Evolutionary conservation across 2,797 vertebrate species (phyloP).

Genomic region (Alexandromys oeconomus): DNA sequence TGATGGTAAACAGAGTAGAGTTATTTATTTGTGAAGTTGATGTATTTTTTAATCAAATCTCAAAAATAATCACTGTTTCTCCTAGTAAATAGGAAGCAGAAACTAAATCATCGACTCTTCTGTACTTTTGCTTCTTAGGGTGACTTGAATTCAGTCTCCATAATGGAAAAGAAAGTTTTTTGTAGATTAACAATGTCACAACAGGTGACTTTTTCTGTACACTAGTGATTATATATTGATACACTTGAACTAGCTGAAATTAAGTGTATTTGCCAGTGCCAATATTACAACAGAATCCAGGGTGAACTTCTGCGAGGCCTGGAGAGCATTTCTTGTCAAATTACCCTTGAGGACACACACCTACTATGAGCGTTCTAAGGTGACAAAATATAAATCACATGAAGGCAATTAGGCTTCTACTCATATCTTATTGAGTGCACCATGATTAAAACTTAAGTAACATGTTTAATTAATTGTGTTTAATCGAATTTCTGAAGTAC

Average conservation of each 20-base stretch:
- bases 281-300: background rate
- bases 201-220: background rate
- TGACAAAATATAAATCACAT: conserved; percentile 35
- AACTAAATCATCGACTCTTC: background rate
- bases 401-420: conserved; percentile 14
- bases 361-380: background rate
- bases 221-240: background rate
- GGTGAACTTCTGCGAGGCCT: background rate
- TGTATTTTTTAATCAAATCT: background rate
- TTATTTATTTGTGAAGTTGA: background rate
- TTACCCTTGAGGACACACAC: background rate
- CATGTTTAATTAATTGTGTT: conserved; percentile 37
- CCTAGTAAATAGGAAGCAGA: background rate
- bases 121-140: background rate
- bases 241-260: background rate
- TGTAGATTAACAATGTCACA: background rate
- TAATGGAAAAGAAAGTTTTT: background rate
- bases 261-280: background rate
- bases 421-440: conserved; percentile 34
- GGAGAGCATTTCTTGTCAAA: background rate
- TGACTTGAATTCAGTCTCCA: background rate
- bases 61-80: background rate
- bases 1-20: background rate
- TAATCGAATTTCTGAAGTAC: conserved; percentile 39
- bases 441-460: conserved; percentile 43